These are phyloP conservation scores for Casuarius casuarius DNA, from an alignment of 2,113 vertebrate species.

Conservation along the genomic window DNA sequence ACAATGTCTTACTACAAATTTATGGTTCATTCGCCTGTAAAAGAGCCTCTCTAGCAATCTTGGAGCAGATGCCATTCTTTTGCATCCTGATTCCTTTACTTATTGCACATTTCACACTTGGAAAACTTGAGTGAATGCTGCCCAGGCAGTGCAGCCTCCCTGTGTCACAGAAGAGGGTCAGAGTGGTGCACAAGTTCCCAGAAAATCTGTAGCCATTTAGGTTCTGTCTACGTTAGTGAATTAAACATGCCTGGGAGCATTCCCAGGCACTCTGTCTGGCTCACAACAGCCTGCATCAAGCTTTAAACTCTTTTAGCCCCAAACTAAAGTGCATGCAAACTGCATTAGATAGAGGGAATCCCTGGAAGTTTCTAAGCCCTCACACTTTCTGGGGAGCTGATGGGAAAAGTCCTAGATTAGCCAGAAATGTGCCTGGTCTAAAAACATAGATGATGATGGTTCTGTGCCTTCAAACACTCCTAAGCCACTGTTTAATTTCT, in stretches of 20 bases:
- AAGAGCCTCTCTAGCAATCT: conserved; percentile 38
- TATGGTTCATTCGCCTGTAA: conserved; percentile 32
- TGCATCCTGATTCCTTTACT: not conserved
- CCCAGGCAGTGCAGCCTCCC: not conserved
- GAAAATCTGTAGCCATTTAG: not conserved
- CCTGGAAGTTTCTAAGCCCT: not conserved
- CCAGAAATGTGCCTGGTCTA: not conserved
- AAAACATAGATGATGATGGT: not conserved
- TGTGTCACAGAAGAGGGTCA: not conserved
- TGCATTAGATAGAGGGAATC: not conserved
- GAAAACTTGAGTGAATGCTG: conserved; percentile 1
- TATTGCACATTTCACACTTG: conserved; percentile 7
- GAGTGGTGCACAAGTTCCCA: not conserved
- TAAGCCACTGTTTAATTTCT: no score
- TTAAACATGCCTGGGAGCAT: not conserved
- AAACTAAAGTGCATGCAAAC: not conserved
- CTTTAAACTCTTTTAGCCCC: not conserved
- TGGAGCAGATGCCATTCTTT: conserved; percentile 43
- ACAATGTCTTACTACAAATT: conserved; percentile 70
- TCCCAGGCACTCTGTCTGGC: not conserved
- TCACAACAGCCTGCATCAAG: not conserved
- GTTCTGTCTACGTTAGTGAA: not conserved
- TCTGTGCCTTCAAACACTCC: no score
- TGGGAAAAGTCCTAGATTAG: no score
- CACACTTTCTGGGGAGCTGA: not conserved